Conservation (phyloP, 2,888 invertebrate species). For the Cephus sareptanus region DNA sequence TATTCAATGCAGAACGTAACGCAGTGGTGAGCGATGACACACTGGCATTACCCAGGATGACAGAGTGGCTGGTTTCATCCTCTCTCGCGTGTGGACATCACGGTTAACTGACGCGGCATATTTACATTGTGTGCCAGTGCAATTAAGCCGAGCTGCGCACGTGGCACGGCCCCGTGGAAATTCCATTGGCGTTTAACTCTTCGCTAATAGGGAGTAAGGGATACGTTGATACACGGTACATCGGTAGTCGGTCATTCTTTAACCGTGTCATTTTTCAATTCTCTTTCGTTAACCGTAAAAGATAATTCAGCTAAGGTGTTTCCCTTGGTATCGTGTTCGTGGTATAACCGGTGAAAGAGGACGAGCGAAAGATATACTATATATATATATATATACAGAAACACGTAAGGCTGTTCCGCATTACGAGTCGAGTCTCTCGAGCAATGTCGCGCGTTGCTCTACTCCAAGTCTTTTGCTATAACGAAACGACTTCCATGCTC, state of each 20-base stretch:
- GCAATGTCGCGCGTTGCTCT: background rate
- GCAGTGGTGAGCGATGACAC: constrained; percentile 50
- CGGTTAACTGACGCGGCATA: constrained; percentile 61
- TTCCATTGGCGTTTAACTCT: background rate
- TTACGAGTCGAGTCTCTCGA: background rate
- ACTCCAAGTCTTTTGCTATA: background rate
- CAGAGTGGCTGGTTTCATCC: constrained; percentile 49
- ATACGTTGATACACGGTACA: background rate
- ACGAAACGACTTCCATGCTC: background rate
- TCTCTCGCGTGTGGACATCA: constrained; percentile 44
- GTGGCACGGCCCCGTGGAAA: background rate
- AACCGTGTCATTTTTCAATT: background rate
- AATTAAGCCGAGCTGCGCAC: constrained; percentile 49
- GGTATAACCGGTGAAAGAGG: background rate
- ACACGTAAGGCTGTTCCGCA: background rate
- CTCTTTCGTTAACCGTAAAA: background rate
- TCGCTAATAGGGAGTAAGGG: background rate
- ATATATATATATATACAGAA: background rate
- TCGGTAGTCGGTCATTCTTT: background rate
- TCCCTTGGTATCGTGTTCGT: background rate
- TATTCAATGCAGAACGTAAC: constrained; percentile 46
- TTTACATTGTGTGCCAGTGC: constrained; percentile 62
- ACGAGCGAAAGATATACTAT: background rate
- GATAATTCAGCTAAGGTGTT: background rate
- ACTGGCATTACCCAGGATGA: constrained; percentile 54